Evolutionary conservation across 2,888 invertebrate genomes (phyloP), one percentile per base, ranked within the genome.

Genomic region (Leptinotarsa rubiginosa): DNA sequence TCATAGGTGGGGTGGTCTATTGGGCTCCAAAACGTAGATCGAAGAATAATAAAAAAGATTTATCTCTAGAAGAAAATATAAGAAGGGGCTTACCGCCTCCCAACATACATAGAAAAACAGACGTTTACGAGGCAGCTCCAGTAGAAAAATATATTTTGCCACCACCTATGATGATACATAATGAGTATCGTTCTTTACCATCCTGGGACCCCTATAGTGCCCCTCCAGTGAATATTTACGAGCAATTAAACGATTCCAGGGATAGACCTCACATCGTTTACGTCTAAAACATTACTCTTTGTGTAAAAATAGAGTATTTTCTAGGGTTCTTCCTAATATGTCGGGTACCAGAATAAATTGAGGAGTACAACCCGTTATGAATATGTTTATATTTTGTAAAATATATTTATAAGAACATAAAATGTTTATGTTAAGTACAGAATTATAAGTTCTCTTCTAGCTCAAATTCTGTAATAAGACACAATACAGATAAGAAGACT

Each of bases 231-330:
- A 86, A 87, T 80, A 85, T 86, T 77, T 87, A 87, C 80, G 86
- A 89, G 81, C 89, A 89, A 77, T 87, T 89, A 81, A 84, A 87
- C 78, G 83, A 83, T 73, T 81, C 84, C 78, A 80, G 81, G 73
- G 85, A 85, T 79, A 87, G 88, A 81, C 89, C 89, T 72, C 89
- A 89, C 80, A 88, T 89, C 79, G 89, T 89, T 82, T 89, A 89
- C 81, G 91, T 91, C 86, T 91, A 59, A 69, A 16, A 69, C 15
- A 69, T 69, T 49, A 69, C 69, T 69, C 56, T 59, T 54, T 66
- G 56, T 72, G 68, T 72, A 64, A 59, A 41, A 66, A 50, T 70
- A 74, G 49, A 69, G 52, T 70, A 68, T 68, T 72, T 67, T 72
- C 66, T 70, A 70, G 71, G 69, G 74, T 74, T 76, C 75, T 78